Conservation (phyloP, 2,797 vertebrate species). For the Phrynocephalus guinanensis region DNA sequence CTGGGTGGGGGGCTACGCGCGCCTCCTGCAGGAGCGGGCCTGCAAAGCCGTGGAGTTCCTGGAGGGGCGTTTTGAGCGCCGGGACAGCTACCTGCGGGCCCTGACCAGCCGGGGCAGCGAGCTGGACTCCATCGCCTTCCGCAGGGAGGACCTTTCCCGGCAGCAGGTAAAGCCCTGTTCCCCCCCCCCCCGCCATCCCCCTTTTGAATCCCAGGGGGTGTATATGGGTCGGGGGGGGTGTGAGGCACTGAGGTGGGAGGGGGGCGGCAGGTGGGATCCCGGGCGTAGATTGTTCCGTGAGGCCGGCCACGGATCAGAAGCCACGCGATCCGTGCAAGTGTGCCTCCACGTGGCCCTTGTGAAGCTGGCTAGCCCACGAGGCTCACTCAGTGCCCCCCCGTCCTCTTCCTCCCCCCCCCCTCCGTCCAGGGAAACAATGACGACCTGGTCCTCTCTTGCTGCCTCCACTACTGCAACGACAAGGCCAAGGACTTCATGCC, state of each 20-base stretch:
- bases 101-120: slow-evolving; percentile 96
- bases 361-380: no score
- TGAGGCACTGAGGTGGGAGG: no score
- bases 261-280: no score
- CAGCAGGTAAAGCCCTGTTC: slow-evolving; percentile 85
- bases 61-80: slow-evolving; percentile 89
- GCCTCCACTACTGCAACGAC: slow-evolving; percentile 98
- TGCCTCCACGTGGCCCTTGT: no score
- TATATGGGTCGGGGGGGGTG: no score
- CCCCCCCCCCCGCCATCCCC: no score
- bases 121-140: slow-evolving; percentile 96
- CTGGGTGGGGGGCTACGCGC: slow-evolving; percentile 83
- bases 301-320: no score
- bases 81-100: slow-evolving; percentile 89
- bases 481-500: slow-evolving; percentile 97
- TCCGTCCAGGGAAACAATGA: slow-evolving; percentile 94
- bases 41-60: slow-evolving; percentile 90
- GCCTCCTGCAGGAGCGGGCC: slow-evolving; percentile 93
- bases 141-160: slow-evolving; percentile 95
- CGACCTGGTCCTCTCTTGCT: slow-evolving; percentile 96
- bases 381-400: no score
- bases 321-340: no score
- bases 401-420: no score
- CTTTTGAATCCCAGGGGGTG: no score
- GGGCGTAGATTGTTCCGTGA: no score